These are phyloP conservation scores for Mormyrus hasselquistii DNA, from an alignment of 2,797 vertebrate genomes.

Conservation along the genomic window DNA sequence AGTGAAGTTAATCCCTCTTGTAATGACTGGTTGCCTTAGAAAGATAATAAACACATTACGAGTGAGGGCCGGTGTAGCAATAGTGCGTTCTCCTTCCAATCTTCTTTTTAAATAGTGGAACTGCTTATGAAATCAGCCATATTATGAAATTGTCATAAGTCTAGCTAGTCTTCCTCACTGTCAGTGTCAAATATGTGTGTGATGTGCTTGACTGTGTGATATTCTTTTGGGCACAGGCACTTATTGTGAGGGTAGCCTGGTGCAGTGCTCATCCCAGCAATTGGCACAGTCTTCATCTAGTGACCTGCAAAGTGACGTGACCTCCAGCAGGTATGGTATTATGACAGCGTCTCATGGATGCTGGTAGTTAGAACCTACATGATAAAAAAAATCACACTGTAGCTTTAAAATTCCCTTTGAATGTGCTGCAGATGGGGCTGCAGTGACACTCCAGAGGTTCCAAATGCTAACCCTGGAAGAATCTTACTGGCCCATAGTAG, in stretches of 20 bases:
- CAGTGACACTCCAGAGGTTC: slow-evolving; percentile 51
- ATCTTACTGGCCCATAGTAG: slow-evolving; percentile 82
- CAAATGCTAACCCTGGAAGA: slow-evolving; percentile 62
- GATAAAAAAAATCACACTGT: background rate
- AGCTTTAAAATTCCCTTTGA: background rate
- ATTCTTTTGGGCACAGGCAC: background rate
- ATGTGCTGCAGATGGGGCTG: slow-evolving; percentile 56
- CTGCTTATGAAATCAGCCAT: background rate
- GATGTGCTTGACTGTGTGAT: background rate
- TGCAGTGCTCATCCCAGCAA: background rate
- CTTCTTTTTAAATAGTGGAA: background rate
- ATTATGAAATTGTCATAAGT: background rate
- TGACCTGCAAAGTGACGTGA: background rate
- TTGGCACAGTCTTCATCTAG: background rate
- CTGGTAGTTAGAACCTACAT: background rate
- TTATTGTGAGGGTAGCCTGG: background rate
- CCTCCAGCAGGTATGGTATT: background rate
- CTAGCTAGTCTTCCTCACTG: background rate
- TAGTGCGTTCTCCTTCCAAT: background rate
- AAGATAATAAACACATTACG: background rate
- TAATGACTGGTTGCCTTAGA: background rate
- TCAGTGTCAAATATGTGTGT: background rate
- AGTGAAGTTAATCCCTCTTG: background rate
- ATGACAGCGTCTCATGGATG: background rate
- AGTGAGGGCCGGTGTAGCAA: background rate